Evolutionary conservation across 2,888 invertebrate species (phyloP), one percentile per base, ranked within the genome.

Genomic region (Eilema griseolum): DNA sequence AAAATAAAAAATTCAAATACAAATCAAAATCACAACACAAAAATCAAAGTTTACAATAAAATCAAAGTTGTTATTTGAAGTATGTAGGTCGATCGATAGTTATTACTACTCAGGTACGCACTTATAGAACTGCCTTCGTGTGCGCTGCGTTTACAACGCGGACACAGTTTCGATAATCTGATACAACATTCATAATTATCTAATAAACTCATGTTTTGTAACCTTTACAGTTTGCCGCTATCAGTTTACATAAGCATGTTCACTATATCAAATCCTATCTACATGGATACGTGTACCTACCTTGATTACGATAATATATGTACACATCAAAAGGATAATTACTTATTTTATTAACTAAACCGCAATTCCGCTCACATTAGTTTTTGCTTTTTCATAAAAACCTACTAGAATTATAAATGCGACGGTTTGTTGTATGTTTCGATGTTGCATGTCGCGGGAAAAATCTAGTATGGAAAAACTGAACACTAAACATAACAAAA

Each of bases 191-290:
- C 90, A 90, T 93, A 86, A 89, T 89, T 88, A 94, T 94, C 94
- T 89, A 89, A 91, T 91, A 92, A 92, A 94, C 91, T 88, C 92
- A 86, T 95, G 95, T 94, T 94, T 89, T 91, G 86, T 87, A 84
- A 86, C 90, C 92, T 94, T 95, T 92, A 87, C 88, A 87, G 86
- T 87, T 87, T 83, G 88, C 95, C 95, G 95, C 95, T 95, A 95
- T 95, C 95, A 86, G 86, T 85, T 87, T 87, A 90, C 90, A 90
- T 86, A 89, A 87, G 88, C 87, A 84, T 86, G 89, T 89, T 87
- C 85, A 88, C 88, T 88, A 83, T 87, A 89, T 87, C 88, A 85
- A 87, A 86, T 87, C 84, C 82, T 90, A 91, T 90, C 89, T 88
- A 89, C 88, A 84, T 83, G 84, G 84, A 79, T 85, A 83, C 80